Base-by-base conservation (phyloP, 2,113 vertebrate genomes). In the Lampris incognitus region DNA sequence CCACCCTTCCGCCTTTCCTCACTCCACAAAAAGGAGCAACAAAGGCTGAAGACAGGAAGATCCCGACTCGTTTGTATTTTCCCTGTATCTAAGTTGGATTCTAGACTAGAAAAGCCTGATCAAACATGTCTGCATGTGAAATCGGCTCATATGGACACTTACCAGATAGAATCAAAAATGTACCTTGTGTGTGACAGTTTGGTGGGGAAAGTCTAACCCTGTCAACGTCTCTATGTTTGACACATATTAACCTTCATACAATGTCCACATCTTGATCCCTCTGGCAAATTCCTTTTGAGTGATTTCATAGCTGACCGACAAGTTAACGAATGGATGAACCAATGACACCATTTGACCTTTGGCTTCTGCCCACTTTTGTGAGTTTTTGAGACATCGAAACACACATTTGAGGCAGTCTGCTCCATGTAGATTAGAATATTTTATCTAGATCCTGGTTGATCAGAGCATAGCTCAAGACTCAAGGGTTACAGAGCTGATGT, bases 1-100 rank as follows among this genome's bases (percentile, higher is more conserved):
- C 40, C 70, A 62, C 50, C 50, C 63, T 61, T 81, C 70, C 61
- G 59, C 50, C 50, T 73, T 59, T 10, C 57, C 57, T 39, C 38
- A 9, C 57, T 46, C 44, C 2, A 7, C 62, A 6, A 24, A 58
- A 9, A 57, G 9, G 36, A 51, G 11, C 55, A 57, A 67, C 50
- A 42, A 44, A 69, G 11, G 65, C 3, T 13, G n/a, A 69, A 6
- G 56, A 37, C 42, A 54, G 24, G 66, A 71, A 63, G 46, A 40
- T 37, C 10, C 51, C 62, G 50, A 72, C 68, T 54, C 39, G 8
- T 58, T 7, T 36, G 24, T 24, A 6, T 9, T 55, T 51, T 59
- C 36, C 55, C 69, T 2, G 66, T 36, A 46, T 51, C 24, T 1
- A 48, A 3, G 39, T 71, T 46, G 7, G 44, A 2, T 46, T 76